Percentiles rank a stretch among this genome's conserved stretches.
Conservation (phyloP, 2,888 invertebrate species). For the Hypena proboscidalis region DNA sequence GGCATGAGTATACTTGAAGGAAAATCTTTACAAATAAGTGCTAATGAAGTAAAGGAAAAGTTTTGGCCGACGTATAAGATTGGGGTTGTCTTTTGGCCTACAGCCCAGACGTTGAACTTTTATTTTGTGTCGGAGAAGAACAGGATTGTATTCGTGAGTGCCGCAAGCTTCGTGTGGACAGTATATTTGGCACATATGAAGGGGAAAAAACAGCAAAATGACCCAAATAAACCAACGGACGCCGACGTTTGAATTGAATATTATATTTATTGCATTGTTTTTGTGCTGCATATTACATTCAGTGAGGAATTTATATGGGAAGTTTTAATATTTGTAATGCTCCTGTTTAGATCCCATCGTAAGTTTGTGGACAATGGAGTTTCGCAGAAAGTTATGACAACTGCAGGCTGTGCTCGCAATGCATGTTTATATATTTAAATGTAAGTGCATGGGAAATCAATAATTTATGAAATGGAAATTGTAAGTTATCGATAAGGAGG, state of each 20-base stretch:
- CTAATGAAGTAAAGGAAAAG: slow-evolving; percentile 88
- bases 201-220: slow-evolving; percentile 58
- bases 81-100: slow-evolving; percentile 89
- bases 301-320: slow-evolving; percentile 1
- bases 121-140: slow-evolving; percentile 89
- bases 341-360: no score
- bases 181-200: slow-evolving; percentile 92
- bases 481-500: no score
- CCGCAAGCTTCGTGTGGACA: slow-evolving; percentile 91
- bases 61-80: slow-evolving; percentile 90
- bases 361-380: no score
- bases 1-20: slow-evolving; percentile 90
- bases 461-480: no score
- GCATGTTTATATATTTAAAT: no score
- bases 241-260: slow-evolving; percentile 4
- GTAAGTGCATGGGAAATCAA: no score
- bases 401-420: no score
- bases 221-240: background rate
- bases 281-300: background rate
- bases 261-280: background rate
- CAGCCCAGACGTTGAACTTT: slow-evolving; percentile 90
- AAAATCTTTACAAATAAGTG: slow-evolving; percentile 85
- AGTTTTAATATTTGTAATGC: background rate
- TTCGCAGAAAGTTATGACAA: no score
- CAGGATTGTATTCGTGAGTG: slow-evolving; percentile 89